Evolutionary conservation across 2,113 vertebrate species (phyloP).

Genomic region (Falcunculus frontatus): DNA sequence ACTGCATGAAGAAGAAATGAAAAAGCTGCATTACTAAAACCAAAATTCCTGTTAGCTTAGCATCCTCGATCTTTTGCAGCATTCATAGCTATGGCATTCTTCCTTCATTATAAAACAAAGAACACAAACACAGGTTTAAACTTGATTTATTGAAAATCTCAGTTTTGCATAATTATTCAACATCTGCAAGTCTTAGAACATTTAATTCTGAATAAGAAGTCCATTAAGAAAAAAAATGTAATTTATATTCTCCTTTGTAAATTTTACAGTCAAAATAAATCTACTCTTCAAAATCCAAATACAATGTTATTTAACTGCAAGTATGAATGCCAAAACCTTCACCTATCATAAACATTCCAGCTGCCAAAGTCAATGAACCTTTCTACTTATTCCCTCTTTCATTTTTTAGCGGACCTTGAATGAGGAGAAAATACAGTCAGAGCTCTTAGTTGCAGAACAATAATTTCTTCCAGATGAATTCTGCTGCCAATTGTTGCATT

Average conservation of each 20-base stretch:
- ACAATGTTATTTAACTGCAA: neutral
- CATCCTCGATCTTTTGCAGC: neutral
- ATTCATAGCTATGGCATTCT: neutral
- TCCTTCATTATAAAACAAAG: neutral
- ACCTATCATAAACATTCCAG: neutral
- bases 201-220: conserved; percentile 22
- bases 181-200: conserved; percentile 6
- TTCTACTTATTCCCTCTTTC: neutral
- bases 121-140: neutral
- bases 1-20: neutral
- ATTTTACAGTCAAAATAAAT: neutral
- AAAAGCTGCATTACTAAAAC: neutral
- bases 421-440: neutral
- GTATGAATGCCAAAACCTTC: neutral
- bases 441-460: neutral
- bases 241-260: neutral
- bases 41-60: neutral
- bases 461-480: neutral
- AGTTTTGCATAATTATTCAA: conserved; percentile 17
- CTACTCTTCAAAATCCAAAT: neutral
- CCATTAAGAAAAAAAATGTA: neutral
- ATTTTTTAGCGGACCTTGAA: neutral
- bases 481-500: neutral
- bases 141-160: conserved; percentile 46
- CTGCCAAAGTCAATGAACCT: neutral